Evolutionary conservation across 2,797 vertebrate species (phyloP).

Genomic region (Prunella strophiata): DNA sequence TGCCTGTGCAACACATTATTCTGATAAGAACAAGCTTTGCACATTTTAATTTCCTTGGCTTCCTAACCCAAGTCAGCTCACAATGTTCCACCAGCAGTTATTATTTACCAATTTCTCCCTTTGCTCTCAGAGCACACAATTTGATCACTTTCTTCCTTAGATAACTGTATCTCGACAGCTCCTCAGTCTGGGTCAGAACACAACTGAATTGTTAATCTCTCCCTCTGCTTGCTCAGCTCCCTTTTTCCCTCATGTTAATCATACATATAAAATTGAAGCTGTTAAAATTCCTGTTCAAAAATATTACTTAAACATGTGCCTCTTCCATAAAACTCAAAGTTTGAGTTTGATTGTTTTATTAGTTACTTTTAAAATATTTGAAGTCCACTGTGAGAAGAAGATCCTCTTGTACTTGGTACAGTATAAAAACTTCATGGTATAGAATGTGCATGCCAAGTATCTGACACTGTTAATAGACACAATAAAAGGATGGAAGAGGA

Average conservation of each 20-base stretch:
- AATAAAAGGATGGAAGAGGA: slow-evolving; percentile 30
- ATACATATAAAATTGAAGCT: not conserved
- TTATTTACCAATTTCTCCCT: not conserved
- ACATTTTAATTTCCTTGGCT: not conserved
- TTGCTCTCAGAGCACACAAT: not conserved
- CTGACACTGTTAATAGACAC: not conserved
- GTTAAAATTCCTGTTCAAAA: not conserved
- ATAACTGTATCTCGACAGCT: not conserved
- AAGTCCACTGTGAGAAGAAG: not conserved
- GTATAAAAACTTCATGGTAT: not conserved
- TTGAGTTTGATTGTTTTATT: not conserved
- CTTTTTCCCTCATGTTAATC: not conserved
- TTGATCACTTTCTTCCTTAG: not conserved
- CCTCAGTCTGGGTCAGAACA: not conserved
- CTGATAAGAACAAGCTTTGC: not conserved
- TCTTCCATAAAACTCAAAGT: not conserved
- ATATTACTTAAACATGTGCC: not conserved
- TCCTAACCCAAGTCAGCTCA: not conserved
- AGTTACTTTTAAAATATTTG: not conserved
- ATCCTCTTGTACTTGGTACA: not conserved
- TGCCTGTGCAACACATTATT: not conserved
- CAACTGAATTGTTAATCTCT: not conserved
- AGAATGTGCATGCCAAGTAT: not conserved
- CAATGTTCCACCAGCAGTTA: not conserved
- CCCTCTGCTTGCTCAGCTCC: not conserved